Base-by-base conservation (phyloP, 2,113 vertebrate genomes). In the Nicator chloris region DNA sequence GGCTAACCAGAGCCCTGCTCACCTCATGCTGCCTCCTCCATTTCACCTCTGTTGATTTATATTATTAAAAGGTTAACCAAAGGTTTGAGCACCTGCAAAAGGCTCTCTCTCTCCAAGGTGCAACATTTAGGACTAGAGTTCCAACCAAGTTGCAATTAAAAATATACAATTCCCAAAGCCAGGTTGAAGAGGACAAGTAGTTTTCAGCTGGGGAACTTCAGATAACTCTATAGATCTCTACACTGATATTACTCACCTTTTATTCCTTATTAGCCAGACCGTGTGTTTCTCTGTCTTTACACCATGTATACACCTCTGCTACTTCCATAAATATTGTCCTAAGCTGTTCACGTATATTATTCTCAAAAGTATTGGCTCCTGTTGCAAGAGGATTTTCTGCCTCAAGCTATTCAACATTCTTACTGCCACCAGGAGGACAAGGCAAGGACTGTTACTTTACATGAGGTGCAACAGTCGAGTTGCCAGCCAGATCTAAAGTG, bases 381-480 rank as follows among this genome's bases (percentile, higher is more conserved):
- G 21, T 79, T 47, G 40, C 44, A 57, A 37, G 76, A 81, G 35
- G 44, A 61, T 89, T 81, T 88, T 64, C 40, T 56, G 6, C 49
- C 82, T 93, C 30, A 3, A 83, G 82, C 35, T 77, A 50, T 40
- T 51, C 53, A 85, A 56, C 69, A 93, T 96, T 93, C 95, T 92
- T 95, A 84, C 95, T 95, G 91, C 95, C 92, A 92, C 89, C 94
- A 95, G 89, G 89, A 95, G 92, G 91, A 93, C 69, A 82, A 82
- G 56, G 49, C 73, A 86, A 73, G 51, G 61, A 80, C 65, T 95
- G 56, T 91, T 92, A 64, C 49, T 87, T 84, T 50, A 45, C 35
- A 11, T 3, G 15, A 77, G 45, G 37, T 21, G 20, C 47, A 13
- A 21, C 44, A 6, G 31, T 27, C 8, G 87, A 86, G 64, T 35